These are phyloP conservation scores for Petroica traversi DNA, from an alignment of 2,113 vertebrate genomes.

Conservation along the genomic window DNA sequence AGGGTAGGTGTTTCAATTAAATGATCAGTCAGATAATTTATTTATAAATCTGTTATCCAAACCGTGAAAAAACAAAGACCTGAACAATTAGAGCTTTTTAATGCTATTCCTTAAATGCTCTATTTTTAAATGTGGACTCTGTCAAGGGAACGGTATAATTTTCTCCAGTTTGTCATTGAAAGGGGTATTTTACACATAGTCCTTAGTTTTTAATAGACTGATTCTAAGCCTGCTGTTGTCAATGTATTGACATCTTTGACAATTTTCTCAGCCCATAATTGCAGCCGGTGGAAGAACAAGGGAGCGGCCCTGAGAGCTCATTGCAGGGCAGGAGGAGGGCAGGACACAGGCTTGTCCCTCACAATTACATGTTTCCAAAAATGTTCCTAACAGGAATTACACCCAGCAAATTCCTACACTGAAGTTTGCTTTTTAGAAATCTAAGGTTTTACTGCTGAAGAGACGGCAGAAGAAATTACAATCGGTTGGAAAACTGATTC, in stretches of 20 bases:
- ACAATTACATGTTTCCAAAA: not conserved
- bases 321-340: not conserved
- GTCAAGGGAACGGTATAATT: not conserved
- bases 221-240: not conserved
- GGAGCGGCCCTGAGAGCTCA: not conserved
- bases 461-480: not conserved
- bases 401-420: not conserved
- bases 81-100: not conserved
- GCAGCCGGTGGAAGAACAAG: not conserved
- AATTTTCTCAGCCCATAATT: not conserved
- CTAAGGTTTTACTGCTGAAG: not conserved
- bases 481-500: not conserved
- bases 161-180: not conserved
- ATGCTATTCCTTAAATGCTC: not conserved
- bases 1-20: not conserved
- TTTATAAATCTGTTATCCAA: conserved; percentile 17
- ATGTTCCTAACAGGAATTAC: not conserved
- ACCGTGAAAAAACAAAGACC: not conserved
- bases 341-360: not conserved
- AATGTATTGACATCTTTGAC: not conserved
- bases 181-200: not conserved
- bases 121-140: not conserved
- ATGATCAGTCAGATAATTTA: conserved; percentile 9
- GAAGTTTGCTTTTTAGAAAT: not conserved
- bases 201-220: not conserved